Evolutionary conservation across 2,888 invertebrate genomes (phyloP), one percentile per base, ranked within the genome.

Genomic region (Conops quadrifasciatus): DNA sequence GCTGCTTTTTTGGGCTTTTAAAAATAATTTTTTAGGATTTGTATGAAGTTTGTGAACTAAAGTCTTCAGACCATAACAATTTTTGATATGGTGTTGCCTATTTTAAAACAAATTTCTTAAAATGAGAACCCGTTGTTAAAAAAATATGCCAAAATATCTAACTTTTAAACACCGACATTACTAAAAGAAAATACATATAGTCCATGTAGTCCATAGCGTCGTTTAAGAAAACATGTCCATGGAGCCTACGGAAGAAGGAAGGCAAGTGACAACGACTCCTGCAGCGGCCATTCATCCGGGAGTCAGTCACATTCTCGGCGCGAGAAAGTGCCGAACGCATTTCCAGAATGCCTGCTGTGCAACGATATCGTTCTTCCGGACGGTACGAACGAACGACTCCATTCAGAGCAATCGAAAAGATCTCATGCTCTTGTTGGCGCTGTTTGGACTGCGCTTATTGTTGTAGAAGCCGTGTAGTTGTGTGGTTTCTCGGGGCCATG

Each of bases 221-320:
- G 11, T 19, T 3, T 49, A 15, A 19, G 2, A 58, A 58, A 36
- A 36, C 4, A 36, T 36, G 9, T 36, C 9, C 36, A 36, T 36
- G n/a, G n/a, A 36, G 9, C 9, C 36, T 36, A 36, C 9, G 9
- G 36, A 36, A 15, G 60, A 43, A 15, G 60, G 30, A 60, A 2
- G 36, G 3, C n/a, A n/a, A 21, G 28, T 26, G 65, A 36, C 36
- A 36, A 36, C 36, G 9, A 36, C 36, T 36, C 36, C 36, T 36
- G 36, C 43, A 45, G 63, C 49, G 64, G 47, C 24, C 36, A 64
- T 49, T 64, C 49, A 28, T 64, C 49, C 36, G n/a, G 26, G 9
- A 45, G 65, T 51, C n/a, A 9, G n/a, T 30, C 28, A 26, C 16
- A 59, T 30, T 26, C 59, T 72, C 71, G 71, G 74, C 36, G 59